Base-by-base conservation (phyloP, 2,797 vertebrate genomes). In the Poeciliopsis gracilis region DNA sequence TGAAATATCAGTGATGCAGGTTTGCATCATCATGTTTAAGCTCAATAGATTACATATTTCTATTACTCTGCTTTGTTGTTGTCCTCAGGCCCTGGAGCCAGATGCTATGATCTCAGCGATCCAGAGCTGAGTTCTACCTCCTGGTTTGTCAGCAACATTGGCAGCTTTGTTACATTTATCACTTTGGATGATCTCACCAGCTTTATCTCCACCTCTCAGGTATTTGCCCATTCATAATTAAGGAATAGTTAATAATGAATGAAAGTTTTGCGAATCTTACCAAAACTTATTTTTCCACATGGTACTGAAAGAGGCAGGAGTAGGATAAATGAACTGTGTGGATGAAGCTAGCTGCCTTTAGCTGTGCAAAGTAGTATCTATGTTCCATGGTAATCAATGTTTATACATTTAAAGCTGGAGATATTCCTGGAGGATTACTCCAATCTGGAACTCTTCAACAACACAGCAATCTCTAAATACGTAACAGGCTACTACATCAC, bases 371-470 rank as follows among this genome's bases (percentile, higher is more conserved):
- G 16, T 18, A 1, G 20, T 49, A 1, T 18, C 15, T 49, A 30
- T 1, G 47, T 30, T 30, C 30, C 30, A 30, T 30, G 30, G 30
- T 30, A 30, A 30, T 30, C 30, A 30, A 20, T 49, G 47, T 28
- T 3, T 85, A 3, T 55, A 9, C 73, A 77, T 82, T 81, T 82
- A n/a, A 80, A 95, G 94, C 72, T 81, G 30, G 0, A 49, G 2
- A 38, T 87, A 18, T 94, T 95, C 80, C 69, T 88, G 72, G 87
- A 78, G 73, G 72, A 95, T 79, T 73, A 75, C 33, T 82, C 77
- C 36, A 94, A 95, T 86, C 87, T 95, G 79, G 72, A 93, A 77
- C 91, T 95, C 66, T 92, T 95, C 77, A 94, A 81, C 82, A 92
- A 82, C 61, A 23, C 81, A 59, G 74, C 5, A 0, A 81, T 95